Base-by-base conservation (phyloP, 2,888 invertebrate genomes). In the Nomada ferruginata region DNA sequence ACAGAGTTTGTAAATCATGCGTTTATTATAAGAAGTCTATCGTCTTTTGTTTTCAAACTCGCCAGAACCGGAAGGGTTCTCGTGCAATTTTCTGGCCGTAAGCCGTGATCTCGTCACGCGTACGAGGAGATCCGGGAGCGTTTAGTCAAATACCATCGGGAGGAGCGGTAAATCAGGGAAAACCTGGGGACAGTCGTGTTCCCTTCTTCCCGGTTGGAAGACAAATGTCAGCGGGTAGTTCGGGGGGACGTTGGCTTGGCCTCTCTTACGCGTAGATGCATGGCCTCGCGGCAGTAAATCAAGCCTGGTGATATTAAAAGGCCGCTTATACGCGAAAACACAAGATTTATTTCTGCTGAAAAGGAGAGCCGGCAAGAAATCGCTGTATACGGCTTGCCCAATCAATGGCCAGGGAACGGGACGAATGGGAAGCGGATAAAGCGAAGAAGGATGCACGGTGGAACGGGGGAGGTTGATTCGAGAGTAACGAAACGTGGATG, bases 291-390 rank as follows among this genome's bases (percentile, higher is more conserved):
- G 88, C 91, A 91, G 92, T 93, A 93, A 93, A 93, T 93, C 93
- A 93, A 92, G 91, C 83, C 83, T 87, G 92, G 92, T 93, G 93
- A 93, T 93, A 93, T 93, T 93, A 93, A 93, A 93, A 93, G 93
- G 91, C 92, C 93, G 92, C 92, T 92, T 93, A 93, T 93, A 93
- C 91, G 91, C 91, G 92, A 93, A 93, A 93, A 93, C 91, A 90
- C 87, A 91, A 93, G 92, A 93, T 93, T 93, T 93, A 93, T 93
- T 88, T 93, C 91, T 71, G 81, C 57, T 74, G 82, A 72, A 82
- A 65, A 82, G 83, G 77, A 87, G 80, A 85, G 61, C 74, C 79
- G 81, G 83, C 85, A 85, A 83, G 86, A 85, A 84, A 79, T 71
- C 82, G 81, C 55, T 76, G 76, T 74, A 80, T 78, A 84, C 82